Evolutionary conservation across 2,113 vertebrate genomes (phyloP).

Genomic region (Narcine bancroftii): DNA sequence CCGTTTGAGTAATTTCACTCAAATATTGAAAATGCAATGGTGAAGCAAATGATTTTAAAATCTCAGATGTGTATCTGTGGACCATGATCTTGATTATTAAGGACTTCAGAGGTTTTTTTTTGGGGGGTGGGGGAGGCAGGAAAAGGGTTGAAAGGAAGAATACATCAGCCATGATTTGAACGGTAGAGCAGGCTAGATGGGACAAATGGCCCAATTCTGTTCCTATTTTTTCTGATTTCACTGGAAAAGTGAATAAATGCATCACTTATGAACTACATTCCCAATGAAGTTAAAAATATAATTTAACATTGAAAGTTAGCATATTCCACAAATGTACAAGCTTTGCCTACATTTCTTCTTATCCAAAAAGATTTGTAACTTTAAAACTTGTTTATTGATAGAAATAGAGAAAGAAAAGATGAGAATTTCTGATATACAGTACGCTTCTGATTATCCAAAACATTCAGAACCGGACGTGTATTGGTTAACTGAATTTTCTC

Average conservation of each 20-base stretch:
- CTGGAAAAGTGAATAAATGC: no score
- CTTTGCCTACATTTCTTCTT: background rate
- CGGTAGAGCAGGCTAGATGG: no score
- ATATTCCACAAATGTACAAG: background rate
- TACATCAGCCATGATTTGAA: no score
- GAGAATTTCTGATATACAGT: background rate
- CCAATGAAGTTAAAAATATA: background rate
- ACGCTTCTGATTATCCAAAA: no score
- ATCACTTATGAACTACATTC: background rate
- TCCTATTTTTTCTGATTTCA: no score
- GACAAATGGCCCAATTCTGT: no score
- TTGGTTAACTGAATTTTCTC: no score
- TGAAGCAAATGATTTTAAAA: background rate
- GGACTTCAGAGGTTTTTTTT: no score
- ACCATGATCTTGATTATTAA: background rate
- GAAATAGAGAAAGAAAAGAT: background rate
- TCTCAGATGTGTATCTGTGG: background rate
- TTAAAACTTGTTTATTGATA: background rate
- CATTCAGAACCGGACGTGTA: no score
- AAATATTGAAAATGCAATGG: background rate
- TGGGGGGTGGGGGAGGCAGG: no score
- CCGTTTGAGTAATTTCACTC: background rate
- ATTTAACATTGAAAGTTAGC: background rate
- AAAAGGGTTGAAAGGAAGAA: no score
- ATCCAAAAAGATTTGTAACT: background rate